Evolutionary conservation across 2,113 vertebrate species (phyloP), one percentile per base, ranked within the genome.

Genomic region (Rhynchomys soricoides): DNA sequence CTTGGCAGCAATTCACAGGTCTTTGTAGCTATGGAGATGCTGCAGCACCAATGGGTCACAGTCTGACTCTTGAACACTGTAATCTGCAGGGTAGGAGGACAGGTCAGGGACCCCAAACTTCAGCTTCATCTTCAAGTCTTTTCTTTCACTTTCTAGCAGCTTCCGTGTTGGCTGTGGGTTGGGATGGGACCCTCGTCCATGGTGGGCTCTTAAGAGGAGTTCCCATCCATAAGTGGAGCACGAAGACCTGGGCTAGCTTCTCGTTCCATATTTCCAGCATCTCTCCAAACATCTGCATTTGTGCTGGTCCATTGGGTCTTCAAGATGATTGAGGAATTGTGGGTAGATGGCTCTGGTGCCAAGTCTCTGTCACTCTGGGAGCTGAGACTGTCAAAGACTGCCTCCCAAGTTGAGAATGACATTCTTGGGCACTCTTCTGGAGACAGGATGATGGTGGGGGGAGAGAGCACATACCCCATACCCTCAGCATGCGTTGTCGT

Each of bases 401-500:
- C 29, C 31, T 40, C 66, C 68, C 34, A 11, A 55, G 34, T 50
- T 37, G 37, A 55, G 89, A 62, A 43, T 59, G 22, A 37, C 40
- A 87, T 97, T 94, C 34, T 26, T 26, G 31, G 95, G 89, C 10
- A 3, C 43, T 68, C 62, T 86, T 66, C 17, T 66, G 26, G 40
- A 19, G 62, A 45, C 11, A 68, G 62, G 83, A 34, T 31, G 17
- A 7, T 29, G 16, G 43, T 48, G 62, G 62, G 55, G 24, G 17
- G 57, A 31, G 57, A 59, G n/a, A 64, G 55, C 82, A 45, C 43
- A 37, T 50, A 48, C 17, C 62, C 48, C 31, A 66, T 34, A 15
- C 31, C 11, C 5, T 68, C 17, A 3, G 2, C 13, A 31, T 3
- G 5, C 13, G 83, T 45, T 50, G 29, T 1, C 2, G 1, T 50